Evolutionary conservation across 2,797 vertebrate species (phyloP), one percentile per base, ranked within the genome.

Genomic region (Xerus rutilus): DNA sequence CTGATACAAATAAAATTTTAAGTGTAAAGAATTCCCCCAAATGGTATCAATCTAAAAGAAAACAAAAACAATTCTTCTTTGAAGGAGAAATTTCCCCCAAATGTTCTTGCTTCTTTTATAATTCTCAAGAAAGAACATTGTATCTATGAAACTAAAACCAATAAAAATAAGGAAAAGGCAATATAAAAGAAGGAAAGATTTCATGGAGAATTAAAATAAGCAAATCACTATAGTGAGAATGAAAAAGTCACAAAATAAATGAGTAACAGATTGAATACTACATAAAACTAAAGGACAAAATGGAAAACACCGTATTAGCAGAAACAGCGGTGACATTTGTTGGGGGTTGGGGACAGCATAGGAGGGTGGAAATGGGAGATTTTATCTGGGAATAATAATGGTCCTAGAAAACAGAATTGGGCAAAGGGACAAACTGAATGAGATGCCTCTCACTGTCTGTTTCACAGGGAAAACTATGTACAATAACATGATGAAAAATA

Each of bases 171-270:
- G 92, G 14, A 90, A 47, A 87, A 95, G 73, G 43, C 72, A 88
- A 81, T 85, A 87, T 74, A 77, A 81, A 93, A 94, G 14, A 88
- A 85, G 11, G 28, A 91, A 94, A 91, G 54, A 83, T 83, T 92
- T 93, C 45, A n/a, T 64, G 39, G 59, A 86, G 67, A 93, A 90
- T 97, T 81, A 88, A 87, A 95, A 89, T 43, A 92, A 95, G 52
- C 39, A 94, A 95, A 72, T 85, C 67, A 52, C 62, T 65, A 90
- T 49, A 76, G n/a, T 81, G 47, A 88, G 39, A 90, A 92, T 81
- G 93, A 65, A 79, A 96, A 95, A 84, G 12, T 65, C 57, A 89
- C 57, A 83, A 94, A 84, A 67, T 4, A 89, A 96, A 90, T 79
- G 69, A 84, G 59, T 59, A 95, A 64, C 70, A 77, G 81, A 81